Conservation (phyloP, 1,140 invertebrate genomes). For the Cheumatopsyche charites region DNA sequence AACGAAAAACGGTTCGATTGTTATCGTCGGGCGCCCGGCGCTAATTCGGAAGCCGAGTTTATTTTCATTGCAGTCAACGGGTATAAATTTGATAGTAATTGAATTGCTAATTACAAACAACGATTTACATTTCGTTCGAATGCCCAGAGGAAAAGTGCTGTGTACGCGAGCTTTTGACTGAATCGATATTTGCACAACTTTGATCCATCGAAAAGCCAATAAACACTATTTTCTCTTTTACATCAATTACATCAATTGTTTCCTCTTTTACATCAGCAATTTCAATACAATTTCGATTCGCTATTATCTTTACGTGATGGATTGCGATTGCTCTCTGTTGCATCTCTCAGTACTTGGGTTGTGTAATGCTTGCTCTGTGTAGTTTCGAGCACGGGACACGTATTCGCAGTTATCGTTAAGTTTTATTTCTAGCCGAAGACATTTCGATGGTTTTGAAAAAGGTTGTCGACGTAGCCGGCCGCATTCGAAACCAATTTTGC, state of each 20-base stretch:
- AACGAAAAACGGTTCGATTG: background rate
- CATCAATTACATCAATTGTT: background rate
- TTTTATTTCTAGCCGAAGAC: slow-evolving; percentile 20
- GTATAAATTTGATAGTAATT: slow-evolving; percentile 38
- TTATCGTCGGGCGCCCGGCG: background rate
- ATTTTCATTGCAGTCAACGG: slow-evolving; percentile 16
- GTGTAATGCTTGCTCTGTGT: background rate
- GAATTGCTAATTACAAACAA: slow-evolving; percentile 43
- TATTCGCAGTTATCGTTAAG: slow-evolving; percentile 19
- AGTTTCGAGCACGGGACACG: background rate
- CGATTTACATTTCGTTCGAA: slow-evolving; percentile 45
- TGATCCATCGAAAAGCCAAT: background rate
- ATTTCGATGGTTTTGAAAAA: background rate
- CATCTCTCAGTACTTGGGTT: background rate
- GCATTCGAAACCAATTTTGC: slow-evolving; percentile 15
- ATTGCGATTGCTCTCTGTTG: background rate
- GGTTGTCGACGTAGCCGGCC: background rate
- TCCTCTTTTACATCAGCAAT: background rate
- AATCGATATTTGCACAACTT: background rate
- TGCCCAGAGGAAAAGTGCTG: slow-evolving; percentile 23
- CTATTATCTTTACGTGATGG: too few species aligned
- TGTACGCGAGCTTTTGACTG: slow-evolving; percentile 13
- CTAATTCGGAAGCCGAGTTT: slow-evolving; percentile 8
- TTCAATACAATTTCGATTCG: too few species aligned
- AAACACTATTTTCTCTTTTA: background rate